phyloP scores from a whole-genome alignment of 2,797 vertebrate species.

The Spinus pinus region DNA sequence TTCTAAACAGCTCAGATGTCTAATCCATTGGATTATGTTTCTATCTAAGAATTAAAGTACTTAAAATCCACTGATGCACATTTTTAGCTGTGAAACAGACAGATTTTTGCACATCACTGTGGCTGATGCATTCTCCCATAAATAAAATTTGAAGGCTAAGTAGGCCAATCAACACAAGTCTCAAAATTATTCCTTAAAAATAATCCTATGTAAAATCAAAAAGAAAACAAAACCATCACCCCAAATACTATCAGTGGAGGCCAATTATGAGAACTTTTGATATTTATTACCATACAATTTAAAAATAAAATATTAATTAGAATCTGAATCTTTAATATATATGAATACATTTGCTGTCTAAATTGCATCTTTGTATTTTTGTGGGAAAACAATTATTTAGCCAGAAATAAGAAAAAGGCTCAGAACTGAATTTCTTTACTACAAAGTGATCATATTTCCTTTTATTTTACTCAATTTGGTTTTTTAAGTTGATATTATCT shows the following conservation, averaged over 20 bases:
- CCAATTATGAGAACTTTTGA: not conserved
- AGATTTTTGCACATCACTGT: not conserved
- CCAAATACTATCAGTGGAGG: not conserved
- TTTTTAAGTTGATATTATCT: not conserved
- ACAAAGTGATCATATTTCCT: not conserved
- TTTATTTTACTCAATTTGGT: not conserved
- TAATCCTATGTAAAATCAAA: not conserved
- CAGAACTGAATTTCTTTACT: not conserved
- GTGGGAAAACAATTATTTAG: not conserved
- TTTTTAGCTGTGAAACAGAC: not conserved
- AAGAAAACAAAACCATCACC: not conserved
- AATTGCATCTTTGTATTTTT: not conserved
- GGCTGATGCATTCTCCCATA: not conserved
- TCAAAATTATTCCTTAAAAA: not conserved
- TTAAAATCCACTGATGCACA: not conserved
- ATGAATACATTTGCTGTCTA: not conserved
- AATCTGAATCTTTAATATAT: not conserved
- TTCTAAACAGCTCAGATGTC: not conserved
- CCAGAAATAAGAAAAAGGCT: not conserved
- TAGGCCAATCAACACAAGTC: not conserved
- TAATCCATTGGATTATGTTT: not conserved
- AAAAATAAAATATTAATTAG: not conserved
- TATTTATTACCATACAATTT: not conserved
- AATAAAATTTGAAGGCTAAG: not conserved
- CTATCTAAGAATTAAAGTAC: not conserved